Base-by-base conservation (phyloP, 2,113 vertebrate genomes). In the Trochalopteron elliotii region DNA sequence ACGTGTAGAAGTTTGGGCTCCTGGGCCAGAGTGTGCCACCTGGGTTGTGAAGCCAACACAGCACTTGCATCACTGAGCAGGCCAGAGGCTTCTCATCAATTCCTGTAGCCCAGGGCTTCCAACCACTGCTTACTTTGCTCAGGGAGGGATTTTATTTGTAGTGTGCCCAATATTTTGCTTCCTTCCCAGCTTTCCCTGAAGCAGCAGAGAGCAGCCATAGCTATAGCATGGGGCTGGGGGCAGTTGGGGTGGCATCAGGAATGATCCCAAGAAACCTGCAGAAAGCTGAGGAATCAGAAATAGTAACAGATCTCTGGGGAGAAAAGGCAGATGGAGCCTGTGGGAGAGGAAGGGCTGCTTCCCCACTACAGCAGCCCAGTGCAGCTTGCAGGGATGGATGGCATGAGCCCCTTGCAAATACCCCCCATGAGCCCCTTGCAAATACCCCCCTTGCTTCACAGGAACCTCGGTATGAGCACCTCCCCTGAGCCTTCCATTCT, bases 341-440 rank as follows among this genome's bases (percentile, higher is more conserved):
- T 7, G 9, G 35, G 39, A 89, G 30, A 84, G 18, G 19, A 86
- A 61, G 18, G 16, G n/a, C 59, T 56, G 24, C 11, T 31, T 60
- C 33, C 15, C 14, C 24, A 59, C 7, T 39, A 19, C 5, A 39
- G 23, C 28, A 87, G 65, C 23, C 30, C 60, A 49, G n/a, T 3
- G 33, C 15, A 45, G 69, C 24, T 53, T 47, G 30, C 25, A 71
- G 42, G 42, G 33, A 78, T 12, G 28, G 65, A 39, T 10, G 37
- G 37, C 64, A 83, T 0, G 0, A 83, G 7, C 28, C n/a, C 25
- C 49, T 49, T n/a, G 24, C 13, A 64, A 70, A 75, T 49, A 53
- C 0, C 0, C 11, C 0, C 23, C 60, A 83, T 0, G 0, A 83
- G 7, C 31, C n/a, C 25, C 49, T 49, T n/a, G 24, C 13, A 64